A percentile compares a stretch with the other conserved stretches of the same genome.
These are phyloP conservation scores for Cheilosia urbana DNA, from an alignment of 2,888 invertebrate genomes.

Conservation along the genomic window DNA sequence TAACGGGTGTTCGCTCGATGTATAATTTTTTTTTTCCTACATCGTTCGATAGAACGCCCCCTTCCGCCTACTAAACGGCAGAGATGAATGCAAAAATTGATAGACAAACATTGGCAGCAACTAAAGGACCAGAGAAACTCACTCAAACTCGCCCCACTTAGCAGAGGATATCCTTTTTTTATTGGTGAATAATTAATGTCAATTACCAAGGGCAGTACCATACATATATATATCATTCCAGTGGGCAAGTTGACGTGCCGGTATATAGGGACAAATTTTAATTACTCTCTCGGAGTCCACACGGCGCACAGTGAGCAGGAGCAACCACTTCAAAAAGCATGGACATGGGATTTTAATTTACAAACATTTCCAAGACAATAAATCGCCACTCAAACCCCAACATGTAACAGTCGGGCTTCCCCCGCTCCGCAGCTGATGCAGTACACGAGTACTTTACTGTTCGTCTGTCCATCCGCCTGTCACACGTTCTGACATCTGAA, in stretches of 20 bases:
- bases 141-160: conserved; percentile 8
- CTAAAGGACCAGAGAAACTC: conserved; percentile 61
- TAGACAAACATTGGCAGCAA: conserved; percentile 63
- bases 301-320: conserved; percentile 6
- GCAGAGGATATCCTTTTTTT: conserved; percentile 60
- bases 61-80: conserved; percentile 57
- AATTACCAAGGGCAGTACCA: conserved; percentile 65
- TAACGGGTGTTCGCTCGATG: conserved; percentile 29
- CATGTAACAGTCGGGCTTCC: conserved; percentile 4
- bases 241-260: conserved; percentile 30
- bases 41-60: conserved; percentile 29
- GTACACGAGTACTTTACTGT: conserved; percentile 32
- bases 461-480: conserved; percentile 77
- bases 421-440: conserved; percentile 14
- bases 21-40: conserved; percentile 21
- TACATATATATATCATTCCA: conserved; percentile 17
- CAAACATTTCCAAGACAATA: conserved; percentile 76
- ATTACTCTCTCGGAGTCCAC: conserved; percentile 62
- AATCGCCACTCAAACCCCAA: conserved; percentile 52
- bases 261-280: conserved; percentile 60
- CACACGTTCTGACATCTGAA: conserved; percentile 77
- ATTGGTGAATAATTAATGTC: conserved; percentile 76
- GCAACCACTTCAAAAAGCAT: conserved; percentile 72
- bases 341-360: conserved; percentile 75
- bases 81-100: conserved; percentile 64